Base-by-base conservation (phyloP, 2,797 vertebrate genomes). In the Artibeus jamaicensis region DNA sequence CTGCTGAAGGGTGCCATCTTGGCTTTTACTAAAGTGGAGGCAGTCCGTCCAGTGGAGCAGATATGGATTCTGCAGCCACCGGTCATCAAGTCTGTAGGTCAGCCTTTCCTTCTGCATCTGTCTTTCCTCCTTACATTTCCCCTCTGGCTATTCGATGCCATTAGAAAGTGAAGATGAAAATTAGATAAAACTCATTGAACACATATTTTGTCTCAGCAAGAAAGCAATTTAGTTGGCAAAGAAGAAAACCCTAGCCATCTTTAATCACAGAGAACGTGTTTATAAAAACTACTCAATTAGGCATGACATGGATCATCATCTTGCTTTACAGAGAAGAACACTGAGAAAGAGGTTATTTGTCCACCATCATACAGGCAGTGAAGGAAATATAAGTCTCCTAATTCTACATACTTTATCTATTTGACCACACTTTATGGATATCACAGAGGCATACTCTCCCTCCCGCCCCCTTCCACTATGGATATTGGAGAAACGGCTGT, bases 401-500 rank as follows among this genome's bases (percentile, higher is more conserved):
- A 24, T 46, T 67, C 3, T 1, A 73, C 29, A 59, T 26, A 8
- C 26, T 37, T 46, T 82, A 29, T 71, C 10, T 12, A 62, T 84
- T 9, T 53, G 16, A 85, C 37, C 24, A 57, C 1, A 32, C 24
- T 57, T 57, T 93, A 15, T 53, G n/a, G 14, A 29, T 39, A n/a
- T 22, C 39, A 82, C 32, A 8, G 7, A 89, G 48, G 7, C 26
- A 87, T 7, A 14, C 15, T 78, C 21, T 50, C 74, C 57, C 10
- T 22, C 14, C 0, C 7, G 0, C 1, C 4, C 2, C 37, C 42
- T 26, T 68, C 37, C 34, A 97, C 59, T 84, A 71, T 5, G 12
- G 0, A 93, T 42, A 93, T 71, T 50, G 86, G 65, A 67, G 57
- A 93, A 87, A 89, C 86, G 78, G 71, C 53, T 95, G 26, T 85